phyloP scores from a whole-genome alignment of 2,888 invertebrate genomes.

The Pecten maximus region DNA sequence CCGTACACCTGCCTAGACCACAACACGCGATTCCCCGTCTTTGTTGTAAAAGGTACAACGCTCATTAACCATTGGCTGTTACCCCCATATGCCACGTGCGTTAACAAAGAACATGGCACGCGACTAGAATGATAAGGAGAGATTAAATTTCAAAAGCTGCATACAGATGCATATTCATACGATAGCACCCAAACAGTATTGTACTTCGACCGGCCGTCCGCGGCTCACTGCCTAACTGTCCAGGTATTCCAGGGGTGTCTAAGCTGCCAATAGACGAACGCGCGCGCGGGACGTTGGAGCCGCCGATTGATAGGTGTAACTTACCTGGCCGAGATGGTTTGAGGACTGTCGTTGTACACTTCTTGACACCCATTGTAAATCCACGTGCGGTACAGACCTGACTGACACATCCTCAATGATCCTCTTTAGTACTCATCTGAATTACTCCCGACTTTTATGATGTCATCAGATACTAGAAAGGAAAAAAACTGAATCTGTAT shows the following conservation, averaged over 20 bases:
- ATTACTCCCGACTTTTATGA: slow-evolving; percentile 5
- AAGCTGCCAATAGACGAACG: background rate
- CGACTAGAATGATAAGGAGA: slow-evolving; percentile 35
- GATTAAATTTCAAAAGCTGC: slow-evolving; percentile 35
- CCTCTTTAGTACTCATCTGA: slow-evolving; percentile 35
- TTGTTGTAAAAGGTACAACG: slow-evolving; percentile 35
- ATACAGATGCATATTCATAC: slow-evolving; percentile 18
- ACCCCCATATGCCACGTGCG: slow-evolving; percentile 35
- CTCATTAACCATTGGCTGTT: slow-evolving; percentile 30
- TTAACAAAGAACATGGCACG: slow-evolving; percentile 32
- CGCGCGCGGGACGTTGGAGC: slow-evolving; percentile 2
- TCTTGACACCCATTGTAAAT: slow-evolving; percentile 26
- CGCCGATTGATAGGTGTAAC: background rate
- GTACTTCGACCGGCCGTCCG: background rate
- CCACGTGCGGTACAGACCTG: background rate
- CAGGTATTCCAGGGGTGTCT: slow-evolving; percentile 1
- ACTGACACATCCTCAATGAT: background rate
- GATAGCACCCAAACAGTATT: slow-evolving; percentile 23
- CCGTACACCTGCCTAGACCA: slow-evolving; percentile 22
- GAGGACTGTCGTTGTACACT: background rate
- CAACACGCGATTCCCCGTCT: slow-evolving; percentile 30
- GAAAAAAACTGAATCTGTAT: background rate
- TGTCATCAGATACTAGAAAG: slow-evolving; percentile 33
- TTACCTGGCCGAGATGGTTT: background rate
- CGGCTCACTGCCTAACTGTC: slow-evolving; percentile 9